Percentiles rank a stretch among this genome's conserved stretches.
phyloP scores from a whole-genome alignment of 2,113 vertebrate genomes.

The Chaetodon auriga region DNA sequence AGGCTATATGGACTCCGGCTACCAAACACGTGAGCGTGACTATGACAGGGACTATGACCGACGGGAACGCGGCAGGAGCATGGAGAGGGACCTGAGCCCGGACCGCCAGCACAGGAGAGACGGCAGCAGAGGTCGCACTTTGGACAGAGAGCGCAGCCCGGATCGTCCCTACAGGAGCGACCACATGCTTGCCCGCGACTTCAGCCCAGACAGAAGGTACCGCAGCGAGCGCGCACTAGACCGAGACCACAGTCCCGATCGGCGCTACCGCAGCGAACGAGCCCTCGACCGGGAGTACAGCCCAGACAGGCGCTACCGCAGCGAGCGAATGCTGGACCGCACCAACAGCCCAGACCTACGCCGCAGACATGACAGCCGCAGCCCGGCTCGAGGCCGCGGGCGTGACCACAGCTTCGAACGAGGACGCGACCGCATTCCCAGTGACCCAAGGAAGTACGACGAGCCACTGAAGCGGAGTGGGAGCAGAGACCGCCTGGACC shows the following conservation, averaged over 20 bases:
- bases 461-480: slow-evolving; percentile 75
- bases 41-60: slow-evolving; percentile 82
- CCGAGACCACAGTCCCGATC: slow-evolving; percentile 80
- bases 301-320: slow-evolving; percentile 78
- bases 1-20: slow-evolving; percentile 81
- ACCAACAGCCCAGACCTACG: slow-evolving; percentile 76
- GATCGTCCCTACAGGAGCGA: slow-evolving; percentile 77
- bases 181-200: slow-evolving; percentile 75
- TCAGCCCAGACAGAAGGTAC: slow-evolving; percentile 78
- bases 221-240: slow-evolving; percentile 83
- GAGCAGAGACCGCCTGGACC: slow-evolving; percentile 86
- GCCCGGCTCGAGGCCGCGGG: slow-evolving; percentile 75
- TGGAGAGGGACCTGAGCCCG: slow-evolving; percentile 82
- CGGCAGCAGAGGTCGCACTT: slow-evolving; percentile 84
- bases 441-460: slow-evolving; percentile 64
- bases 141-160: slow-evolving; percentile 84
- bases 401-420: slow-evolving; percentile 63
- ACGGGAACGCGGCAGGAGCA: slow-evolving; percentile 71
- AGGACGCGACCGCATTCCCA: slow-evolving; percentile 48
- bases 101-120: slow-evolving; percentile 85
- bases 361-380: slow-evolving; percentile 51
- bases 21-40: slow-evolving; percentile 75
- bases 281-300: slow-evolving; percentile 83
- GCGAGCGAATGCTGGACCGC: slow-evolving; percentile 84
- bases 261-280: slow-evolving; percentile 83